Evolutionary conservation across 92 coral and sea anemone species (phyloP).

Genomic region (Ricordea florida): DNA sequence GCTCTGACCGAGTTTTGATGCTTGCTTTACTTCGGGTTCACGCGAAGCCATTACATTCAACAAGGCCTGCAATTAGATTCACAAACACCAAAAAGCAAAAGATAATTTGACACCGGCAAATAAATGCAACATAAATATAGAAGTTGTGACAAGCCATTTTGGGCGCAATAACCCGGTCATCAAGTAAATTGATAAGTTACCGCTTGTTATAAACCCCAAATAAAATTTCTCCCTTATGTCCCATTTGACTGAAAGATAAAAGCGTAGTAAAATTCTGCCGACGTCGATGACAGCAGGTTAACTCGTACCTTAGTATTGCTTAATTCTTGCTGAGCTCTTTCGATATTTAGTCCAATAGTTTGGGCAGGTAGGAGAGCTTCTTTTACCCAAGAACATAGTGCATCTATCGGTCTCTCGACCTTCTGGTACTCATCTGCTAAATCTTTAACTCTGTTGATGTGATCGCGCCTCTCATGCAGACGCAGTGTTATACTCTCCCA

Average conservation of each 20-base stretch:
- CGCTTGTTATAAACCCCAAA: too few species aligned
- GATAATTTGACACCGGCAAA: too few species aligned
- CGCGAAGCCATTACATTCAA: conserved; percentile 69
- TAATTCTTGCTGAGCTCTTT: conserved; percentile 78
- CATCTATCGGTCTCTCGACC: conserved; percentile 76
- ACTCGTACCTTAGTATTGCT: conserved; percentile 71
- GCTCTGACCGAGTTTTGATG: conserved; percentile 74
- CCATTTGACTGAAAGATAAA: neutral
- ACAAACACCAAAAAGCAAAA: neutral
- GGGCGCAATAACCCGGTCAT: too few species aligned
- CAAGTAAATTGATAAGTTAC: too few species aligned
- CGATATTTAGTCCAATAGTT: conserved; percentile 73
- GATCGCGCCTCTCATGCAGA: conserved; percentile 65
- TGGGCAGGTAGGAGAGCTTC: conserved; percentile 70
- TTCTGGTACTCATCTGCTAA: conserved; percentile 82
- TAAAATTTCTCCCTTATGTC: too few species aligned
- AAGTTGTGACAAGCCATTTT: too few species aligned
- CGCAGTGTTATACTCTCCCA: conserved; percentile 74
- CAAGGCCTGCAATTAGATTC: conserved; percentile 47
- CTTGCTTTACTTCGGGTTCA: conserved; percentile 74
- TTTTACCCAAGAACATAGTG: conserved; percentile 75
- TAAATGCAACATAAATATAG: too few species aligned
- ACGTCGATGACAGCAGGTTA: neutral
- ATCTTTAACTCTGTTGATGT: conserved; percentile 68
- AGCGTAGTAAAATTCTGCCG: neutral